Evolutionary conservation across 2,113 vertebrate genomes (phyloP), one percentile per base, ranked within the genome.

Genomic region (Peucedramus taeniatus): DNA sequence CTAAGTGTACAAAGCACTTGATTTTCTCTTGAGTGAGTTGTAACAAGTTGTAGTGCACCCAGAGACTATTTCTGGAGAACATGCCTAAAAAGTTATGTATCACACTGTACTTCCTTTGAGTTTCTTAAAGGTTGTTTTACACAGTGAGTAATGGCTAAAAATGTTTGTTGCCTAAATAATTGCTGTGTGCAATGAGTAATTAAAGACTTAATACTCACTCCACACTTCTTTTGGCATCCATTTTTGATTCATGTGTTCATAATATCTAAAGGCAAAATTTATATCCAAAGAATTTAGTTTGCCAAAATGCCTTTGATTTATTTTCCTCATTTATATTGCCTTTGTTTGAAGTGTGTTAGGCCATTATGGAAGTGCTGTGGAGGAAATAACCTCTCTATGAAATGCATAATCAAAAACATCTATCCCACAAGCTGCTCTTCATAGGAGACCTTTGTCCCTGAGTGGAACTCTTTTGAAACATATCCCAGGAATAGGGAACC

Each of bases 271-370:
- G 69, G 57, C 57, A 89, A 82, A 91, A 94, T 87, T 93, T 95
- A 83, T 65, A 71, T 10, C 42, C 49, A n/a, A 89, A 93, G 16
- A 77, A 69, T 39, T 88, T 83, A 23, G 35, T 86, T 96, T 88
- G 18, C 76, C 63, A 61, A 91, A 91, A 85, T 74, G 75, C 42
- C 40, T 90, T 66, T 97, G 88, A 93, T 95, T 95, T 92, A 90
- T 95, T 90, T 96, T 85, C 59, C n/a, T 94, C 63, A 80, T 92
- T 86, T 96, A 71, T 94, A 88, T 90, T 93, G 71, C 68, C 56
- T 22, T 47, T 74, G 21, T 90, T 89, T 92, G 80, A 92, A 90
- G 51, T 66, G 51, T 81, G 69, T 47, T 54, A 71, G 63, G 24
- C 68, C 49, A 24, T 78, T 90, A 81, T 89, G 39, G 74, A 77